Percentiles rank a stretch among this genome's conserved stretches.
Evolutionary conservation across 35 echinoderm and acorn worm genomes (phyloP).

Genomic region (Chiridota heheva): DNA sequence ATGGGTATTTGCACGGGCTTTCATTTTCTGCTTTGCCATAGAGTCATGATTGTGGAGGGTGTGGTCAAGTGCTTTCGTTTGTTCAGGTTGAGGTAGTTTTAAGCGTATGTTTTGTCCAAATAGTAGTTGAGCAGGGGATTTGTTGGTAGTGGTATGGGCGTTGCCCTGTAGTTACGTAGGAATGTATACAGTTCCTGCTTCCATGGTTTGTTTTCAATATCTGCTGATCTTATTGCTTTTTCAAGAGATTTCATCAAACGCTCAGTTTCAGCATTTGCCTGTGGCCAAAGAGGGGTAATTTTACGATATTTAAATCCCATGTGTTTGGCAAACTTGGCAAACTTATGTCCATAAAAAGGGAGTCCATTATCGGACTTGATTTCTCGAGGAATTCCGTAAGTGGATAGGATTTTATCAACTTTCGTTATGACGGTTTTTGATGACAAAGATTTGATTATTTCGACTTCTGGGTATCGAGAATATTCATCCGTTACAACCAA

Average conservation of each 20-base stretch:
- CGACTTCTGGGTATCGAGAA: slow-evolving; percentile 60
- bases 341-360: slow-evolving; percentile 2
- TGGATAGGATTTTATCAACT: slow-evolving; percentile 25
- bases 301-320: slow-evolving; percentile 67
- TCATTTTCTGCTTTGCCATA: too few species aligned
- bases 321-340: slow-evolving; percentile 39
- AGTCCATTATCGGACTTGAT: slow-evolving; percentile 29
- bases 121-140: slow-evolving; percentile 50
- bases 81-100: too few species aligned
- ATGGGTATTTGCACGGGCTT: too few species aligned
- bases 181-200: slow-evolving; percentile 63
- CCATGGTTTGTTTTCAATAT: slow-evolving; percentile 43
- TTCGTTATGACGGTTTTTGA: slow-evolving; percentile 27
- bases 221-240: slow-evolving; percentile 51
- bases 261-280: slow-evolving; percentile 80
- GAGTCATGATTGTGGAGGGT: too few species aligned
- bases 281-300: slow-evolving; percentile 74
- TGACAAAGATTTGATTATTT: slow-evolving; percentile 44
- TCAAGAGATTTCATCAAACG: slow-evolving; percentile 64
- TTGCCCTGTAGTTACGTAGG: slow-evolving; percentile 70
- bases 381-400: slow-evolving; percentile 20
- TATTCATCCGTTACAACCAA: slow-evolving; percentile 57
- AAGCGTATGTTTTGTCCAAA: too few species aligned
- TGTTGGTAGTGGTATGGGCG: slow-evolving; percentile 59
- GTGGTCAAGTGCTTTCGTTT: too few species aligned